phyloP scores from a whole-genome alignment of 1,140 invertebrate species.

The Magallana ariakensis region DNA sequence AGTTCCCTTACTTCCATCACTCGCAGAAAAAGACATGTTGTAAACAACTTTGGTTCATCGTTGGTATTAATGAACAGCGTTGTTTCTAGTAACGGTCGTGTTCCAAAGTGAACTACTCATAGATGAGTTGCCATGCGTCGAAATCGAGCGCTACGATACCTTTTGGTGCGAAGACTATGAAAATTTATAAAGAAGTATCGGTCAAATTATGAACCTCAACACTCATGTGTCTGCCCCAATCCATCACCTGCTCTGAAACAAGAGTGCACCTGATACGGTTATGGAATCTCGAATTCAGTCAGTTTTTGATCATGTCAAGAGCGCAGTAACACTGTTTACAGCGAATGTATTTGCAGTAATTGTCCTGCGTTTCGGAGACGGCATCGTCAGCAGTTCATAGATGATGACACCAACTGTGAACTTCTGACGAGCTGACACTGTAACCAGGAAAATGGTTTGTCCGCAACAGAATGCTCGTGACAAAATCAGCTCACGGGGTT shows the following conservation, averaged over 20 bases:
- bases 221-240: constrained; percentile 53
- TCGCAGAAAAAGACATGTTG: not conserved
- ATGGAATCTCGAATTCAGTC: constrained; percentile 15
- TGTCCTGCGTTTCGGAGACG: constrained; percentile 47
- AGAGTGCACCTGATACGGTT: constrained; percentile 42
- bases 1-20: not conserved
- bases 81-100: not conserved
- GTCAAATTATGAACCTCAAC: constrained; percentile 23
- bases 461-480: constrained; percentile 47
- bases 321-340: constrained; percentile 36
- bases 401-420: constrained; percentile 41
- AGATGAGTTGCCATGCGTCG: constrained; percentile 17
- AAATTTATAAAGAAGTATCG: constrained; percentile 34
- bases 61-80: not conserved
- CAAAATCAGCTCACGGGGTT: constrained; percentile 17
- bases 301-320: constrained; percentile 54
- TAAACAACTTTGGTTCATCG: not conserved
- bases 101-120: constrained; percentile 37
- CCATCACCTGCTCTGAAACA: constrained; percentile 31
- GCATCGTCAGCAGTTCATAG: constrained; percentile 19
- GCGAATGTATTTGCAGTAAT: constrained; percentile 55
- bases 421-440: constrained; percentile 55
- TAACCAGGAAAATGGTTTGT: constrained; percentile 37
- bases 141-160: not conserved
- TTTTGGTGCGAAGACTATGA: constrained; percentile 45